Percentiles rank a stretch among this genome's conserved stretches.
phyloP scores from a whole-genome alignment of 2,113 vertebrate species.

The Diphyllodes magnificus region DNA sequence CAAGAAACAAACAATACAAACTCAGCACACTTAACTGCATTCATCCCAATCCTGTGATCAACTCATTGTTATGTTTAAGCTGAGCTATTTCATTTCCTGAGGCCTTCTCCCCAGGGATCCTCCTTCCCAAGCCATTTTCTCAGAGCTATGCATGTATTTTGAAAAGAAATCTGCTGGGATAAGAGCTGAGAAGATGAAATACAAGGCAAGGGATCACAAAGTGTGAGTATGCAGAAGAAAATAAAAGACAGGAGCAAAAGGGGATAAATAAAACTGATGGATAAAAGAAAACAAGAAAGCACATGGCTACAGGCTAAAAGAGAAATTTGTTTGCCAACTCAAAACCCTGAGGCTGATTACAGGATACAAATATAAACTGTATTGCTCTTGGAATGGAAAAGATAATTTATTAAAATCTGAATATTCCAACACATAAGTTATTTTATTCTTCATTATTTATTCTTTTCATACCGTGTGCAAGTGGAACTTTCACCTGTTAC shows the following conservation, averaged over 20 bases:
- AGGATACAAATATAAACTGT: constrained; percentile 14
- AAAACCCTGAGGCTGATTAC: constrained; percentile 40
- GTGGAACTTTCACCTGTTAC: neutral
- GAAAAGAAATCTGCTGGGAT: constrained; percentile 58
- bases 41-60: neutral
- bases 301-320: neutral
- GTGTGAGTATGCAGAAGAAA: constrained; percentile 37
- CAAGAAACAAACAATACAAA: neutral
- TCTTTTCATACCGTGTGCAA: neutral
- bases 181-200: constrained; percentile 66
- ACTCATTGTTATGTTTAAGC: constrained; percentile 47
- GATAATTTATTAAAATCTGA: constrained; percentile 49
- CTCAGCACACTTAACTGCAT: neutral
- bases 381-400: constrained; percentile 23
- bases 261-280: constrained; percentile 57
- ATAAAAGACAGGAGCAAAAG: constrained; percentile 54
- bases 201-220: constrained; percentile 50
- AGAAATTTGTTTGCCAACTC: constrained; percentile 36
- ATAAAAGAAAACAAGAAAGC: constrained; percentile 46
- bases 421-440: constrained; percentile 28
- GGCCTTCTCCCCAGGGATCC: constrained; percentile 29
- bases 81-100: constrained; percentile 53
- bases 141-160: constrained; percentile 45
- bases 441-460: constrained; percentile 21
- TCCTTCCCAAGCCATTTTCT: constrained; percentile 53